A percentile compares a stretch with the other conserved stretches of the same genome.
Conservation (phyloP, 2,797 vertebrate genomes). For the Diceros bicornis region DNA sequence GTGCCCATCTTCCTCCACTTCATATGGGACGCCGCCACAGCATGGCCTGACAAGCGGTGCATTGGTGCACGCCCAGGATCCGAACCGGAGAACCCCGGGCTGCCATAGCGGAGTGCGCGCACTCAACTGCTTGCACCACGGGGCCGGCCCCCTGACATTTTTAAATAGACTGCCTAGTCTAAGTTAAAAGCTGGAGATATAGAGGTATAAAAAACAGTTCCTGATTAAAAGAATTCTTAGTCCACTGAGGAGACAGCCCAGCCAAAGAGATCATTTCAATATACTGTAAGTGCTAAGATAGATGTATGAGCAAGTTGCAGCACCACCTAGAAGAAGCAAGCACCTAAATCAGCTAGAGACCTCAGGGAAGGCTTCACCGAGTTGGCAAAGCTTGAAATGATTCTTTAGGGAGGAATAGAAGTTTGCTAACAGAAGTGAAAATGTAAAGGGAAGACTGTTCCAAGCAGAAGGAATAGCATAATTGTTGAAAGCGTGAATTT, state of each 20-base stretch:
- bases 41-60: no score
- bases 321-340: neutral
- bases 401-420: neutral
- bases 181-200: constrained; percentile 46
- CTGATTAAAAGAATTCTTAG: constrained; percentile 38
- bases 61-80: no score
- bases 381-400: constrained; percentile 14
- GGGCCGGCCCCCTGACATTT: neutral
- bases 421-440: neutral
- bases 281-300: neutral
- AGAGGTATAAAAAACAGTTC: constrained; percentile 59
- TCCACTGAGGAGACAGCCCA: neutral
- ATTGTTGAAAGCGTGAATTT: constrained; percentile 15
- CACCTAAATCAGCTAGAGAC: neutral
- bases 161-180: constrained; percentile 25
- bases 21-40: no score
- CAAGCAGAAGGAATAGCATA: neutral
- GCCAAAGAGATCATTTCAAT: neutral
- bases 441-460: neutral
- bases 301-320: neutral
- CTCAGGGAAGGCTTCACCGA: neutral
- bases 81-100: no score
- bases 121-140: no score
- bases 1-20: no score
- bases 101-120: no score